A percentile compares a stretch with the other conserved stretches of the same genome.
Conservation (phyloP, 92 coral and sea anemone species). For the Phenganax marumi region DNA sequence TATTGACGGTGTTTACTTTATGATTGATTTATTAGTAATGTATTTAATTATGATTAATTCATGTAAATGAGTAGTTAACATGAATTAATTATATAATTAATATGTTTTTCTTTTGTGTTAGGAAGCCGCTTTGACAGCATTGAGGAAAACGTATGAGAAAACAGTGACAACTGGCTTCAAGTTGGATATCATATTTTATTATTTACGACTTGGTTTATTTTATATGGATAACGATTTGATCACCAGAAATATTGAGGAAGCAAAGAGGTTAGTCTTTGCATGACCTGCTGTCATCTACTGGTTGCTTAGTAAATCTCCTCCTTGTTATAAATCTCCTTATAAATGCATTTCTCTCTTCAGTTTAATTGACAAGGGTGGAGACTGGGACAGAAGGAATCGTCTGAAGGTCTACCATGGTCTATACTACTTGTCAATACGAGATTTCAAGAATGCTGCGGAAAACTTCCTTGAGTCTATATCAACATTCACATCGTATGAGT, state of each 20-base stretch:
- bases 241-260: slow-evolving; percentile 86
- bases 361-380: slow-evolving; percentile 95
- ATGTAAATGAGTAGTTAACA: background rate
- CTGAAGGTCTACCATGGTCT: slow-evolving; percentile 96
- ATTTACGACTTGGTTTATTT: slow-evolving; percentile 87
- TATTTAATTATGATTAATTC: background rate
- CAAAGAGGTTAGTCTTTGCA: slow-evolving; percentile 69
- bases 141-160: slow-evolving; percentile 85
- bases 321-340: background rate
- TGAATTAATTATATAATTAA: background rate
- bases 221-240: slow-evolving; percentile 95
- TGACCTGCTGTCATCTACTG: background rate
- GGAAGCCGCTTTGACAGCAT: slow-evolving; percentile 90
- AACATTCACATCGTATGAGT: slow-evolving; percentile 92
- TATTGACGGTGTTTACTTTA: background rate
- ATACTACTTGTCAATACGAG: slow-evolving; percentile 86
- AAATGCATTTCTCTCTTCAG: slow-evolving; percentile 42
- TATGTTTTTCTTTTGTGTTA: slow-evolving; percentile 24
- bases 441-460: slow-evolving; percentile 89
- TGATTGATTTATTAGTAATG: too few species aligned
- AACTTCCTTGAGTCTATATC: slow-evolving; percentile 95
- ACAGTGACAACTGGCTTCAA: slow-evolving; percentile 96
- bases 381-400: slow-evolving; percentile 96
- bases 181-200: slow-evolving; percentile 88
- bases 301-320: background rate